phyloP scores from a whole-genome alignment of 2,113 vertebrate genomes.

The Columba livia region DNA sequence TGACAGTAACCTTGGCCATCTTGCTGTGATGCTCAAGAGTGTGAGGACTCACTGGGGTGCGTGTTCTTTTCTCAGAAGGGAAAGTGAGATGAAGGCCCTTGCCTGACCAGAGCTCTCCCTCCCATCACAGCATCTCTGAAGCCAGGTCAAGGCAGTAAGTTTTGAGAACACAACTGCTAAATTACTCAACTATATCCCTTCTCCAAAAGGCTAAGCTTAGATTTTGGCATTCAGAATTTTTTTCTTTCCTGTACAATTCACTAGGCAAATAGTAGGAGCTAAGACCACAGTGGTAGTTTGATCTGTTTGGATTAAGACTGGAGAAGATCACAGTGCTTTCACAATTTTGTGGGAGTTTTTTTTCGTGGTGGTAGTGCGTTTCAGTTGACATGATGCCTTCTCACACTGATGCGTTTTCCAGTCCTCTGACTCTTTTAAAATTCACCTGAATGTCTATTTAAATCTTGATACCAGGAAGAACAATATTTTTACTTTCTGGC shows the following conservation, averaged over 20 bases:
- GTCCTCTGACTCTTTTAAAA: neutral
- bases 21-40: neutral
- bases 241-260: neutral
- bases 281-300: neutral
- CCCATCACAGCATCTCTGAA: neutral
- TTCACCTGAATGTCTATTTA: slow-evolving; percentile 14
- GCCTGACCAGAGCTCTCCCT: neutral
- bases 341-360: neutral
- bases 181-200: neutral
- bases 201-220: neutral
- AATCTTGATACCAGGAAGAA: slow-evolving; percentile 28
- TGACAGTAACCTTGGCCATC: neutral
- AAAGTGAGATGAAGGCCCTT: neutral
- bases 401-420: neutral
- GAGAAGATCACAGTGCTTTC: neutral
- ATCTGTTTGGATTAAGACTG: neutral
- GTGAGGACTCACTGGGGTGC: rapidly evolving
- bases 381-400: neutral
- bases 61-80: neutral
- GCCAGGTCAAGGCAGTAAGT: neutral
- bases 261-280: neutral
- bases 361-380: neutral
- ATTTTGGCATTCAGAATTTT: neutral
- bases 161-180: neutral
- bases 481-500: slow-evolving; percentile 23